Evolutionary conservation across 2,797 vertebrate species (phyloP).

Genomic region (Oryzias dopingdopingensis): DNA sequence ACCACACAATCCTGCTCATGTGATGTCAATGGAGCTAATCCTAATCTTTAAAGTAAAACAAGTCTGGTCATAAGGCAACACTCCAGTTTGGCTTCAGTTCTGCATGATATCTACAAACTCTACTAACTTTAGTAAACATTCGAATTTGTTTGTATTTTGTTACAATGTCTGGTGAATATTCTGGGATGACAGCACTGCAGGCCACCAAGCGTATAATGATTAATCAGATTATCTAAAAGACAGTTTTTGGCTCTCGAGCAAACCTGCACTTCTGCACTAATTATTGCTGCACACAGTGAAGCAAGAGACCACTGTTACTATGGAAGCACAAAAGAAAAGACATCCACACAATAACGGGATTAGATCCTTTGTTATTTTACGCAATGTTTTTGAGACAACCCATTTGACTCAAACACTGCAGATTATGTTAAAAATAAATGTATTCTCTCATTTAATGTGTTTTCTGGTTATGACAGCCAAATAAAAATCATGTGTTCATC

Average conservation of each 20-base stretch:
- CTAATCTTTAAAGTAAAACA: slow-evolving; percentile 45
- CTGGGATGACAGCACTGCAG: slow-evolving; percentile 11
- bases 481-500: too few species aligned
- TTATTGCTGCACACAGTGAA: slow-evolving; percentile 26
- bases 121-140: slow-evolving; percentile 4
- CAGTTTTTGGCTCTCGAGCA: slow-evolving; percentile 13
- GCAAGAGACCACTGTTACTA: slow-evolving; percentile 53
- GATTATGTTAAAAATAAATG: neutral
- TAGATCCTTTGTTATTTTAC: slow-evolving; percentile 49
- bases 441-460: neutral
- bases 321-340: slow-evolving; percentile 53
- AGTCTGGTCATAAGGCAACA: slow-evolving; percentile 2
- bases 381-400: slow-evolving; percentile 35
- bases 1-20: slow-evolving; percentile 18
- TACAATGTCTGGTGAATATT: slow-evolving; percentile 8
- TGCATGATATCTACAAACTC: neutral
- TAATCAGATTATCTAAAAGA: slow-evolving; percentile 53
- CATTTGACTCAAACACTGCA: slow-evolving; percentile 21
- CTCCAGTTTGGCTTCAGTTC: neutral
- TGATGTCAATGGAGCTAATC: slow-evolving; percentile 46
- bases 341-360: slow-evolving; percentile 46
- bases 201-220: slow-evolving; percentile 24
- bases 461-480: neutral
- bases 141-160: slow-evolving; percentile 6
- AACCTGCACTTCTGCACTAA: slow-evolving; percentile 34